Evolutionary conservation across 2,113 vertebrate genomes (phyloP).

Genomic region (Hemiprocne comata): DNA sequence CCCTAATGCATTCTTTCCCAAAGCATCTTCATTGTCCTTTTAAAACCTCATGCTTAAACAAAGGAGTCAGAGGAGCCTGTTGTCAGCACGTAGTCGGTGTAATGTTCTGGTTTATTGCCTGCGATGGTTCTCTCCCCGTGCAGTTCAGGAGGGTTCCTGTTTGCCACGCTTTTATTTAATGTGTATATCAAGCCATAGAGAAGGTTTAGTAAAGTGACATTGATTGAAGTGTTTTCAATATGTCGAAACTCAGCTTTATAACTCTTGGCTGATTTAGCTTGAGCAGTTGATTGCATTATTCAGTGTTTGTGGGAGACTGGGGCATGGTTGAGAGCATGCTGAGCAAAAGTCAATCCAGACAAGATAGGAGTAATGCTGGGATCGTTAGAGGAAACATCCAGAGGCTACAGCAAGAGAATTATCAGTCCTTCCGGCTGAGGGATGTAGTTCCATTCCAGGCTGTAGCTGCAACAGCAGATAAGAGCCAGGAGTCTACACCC

Average conservation of each 20-base stretch:
- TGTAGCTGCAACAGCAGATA: slow-evolving; percentile 30
- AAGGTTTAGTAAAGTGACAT: slow-evolving; percentile 54
- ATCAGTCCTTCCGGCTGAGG: not conserved
- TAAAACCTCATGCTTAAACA: not conserved
- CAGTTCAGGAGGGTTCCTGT: slow-evolving; percentile 24
- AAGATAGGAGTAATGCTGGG: slow-evolving; percentile 38
- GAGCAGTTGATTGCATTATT: slow-evolving; percentile 61
- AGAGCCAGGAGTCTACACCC: not conserved
- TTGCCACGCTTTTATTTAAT: slow-evolving; percentile 40
- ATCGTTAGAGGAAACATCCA: slow-evolving; percentile 34
- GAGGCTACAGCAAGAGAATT: slow-evolving; percentile 32
- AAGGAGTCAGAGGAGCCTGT: not conserved
- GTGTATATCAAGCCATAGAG: slow-evolving; percentile 7
- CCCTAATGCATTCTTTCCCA: not conserved
- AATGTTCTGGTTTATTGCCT: not conserved
- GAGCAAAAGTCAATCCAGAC: slow-evolving; percentile 56
- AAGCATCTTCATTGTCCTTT: not conserved
- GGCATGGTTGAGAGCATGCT: slow-evolving; percentile 54
- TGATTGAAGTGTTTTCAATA: slow-evolving; percentile 63
- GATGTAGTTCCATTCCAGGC: not conserved
- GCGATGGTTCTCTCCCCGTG: not conserved
- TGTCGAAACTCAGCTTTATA: slow-evolving; percentile 39
- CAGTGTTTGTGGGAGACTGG: slow-evolving; percentile 49
- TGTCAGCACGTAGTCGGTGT: fast-evolving
- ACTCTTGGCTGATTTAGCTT: slow-evolving; percentile 52